Conservation (phyloP, 2,888 invertebrate genomes). For the Acrocera orbiculus region DNA sequence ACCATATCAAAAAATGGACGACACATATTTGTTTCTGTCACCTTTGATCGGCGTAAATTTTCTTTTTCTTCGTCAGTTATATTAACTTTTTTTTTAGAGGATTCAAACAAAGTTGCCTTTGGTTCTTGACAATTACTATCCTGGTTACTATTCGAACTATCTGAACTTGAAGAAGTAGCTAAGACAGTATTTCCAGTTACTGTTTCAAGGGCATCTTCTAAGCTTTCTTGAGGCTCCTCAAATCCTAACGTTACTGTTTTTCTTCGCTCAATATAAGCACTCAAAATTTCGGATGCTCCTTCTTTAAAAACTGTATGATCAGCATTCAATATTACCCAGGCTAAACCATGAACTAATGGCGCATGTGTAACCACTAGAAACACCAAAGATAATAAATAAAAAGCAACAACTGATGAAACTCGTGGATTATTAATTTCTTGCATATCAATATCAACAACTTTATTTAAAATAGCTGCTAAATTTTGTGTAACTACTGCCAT, state of each 20-base stretch:
- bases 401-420: slow-evolving; percentile 75
- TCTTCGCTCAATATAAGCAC: slow-evolving; percentile 43
- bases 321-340: slow-evolving; percentile 77
- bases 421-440: slow-evolving; percentile 47
- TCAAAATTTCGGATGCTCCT: slow-evolving; percentile 48
- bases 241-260: slow-evolving; percentile 42
- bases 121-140: slow-evolving; percentile 1
- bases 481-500: slow-evolving; percentile 46
- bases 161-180: slow-evolving; percentile 12
- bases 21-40: slow-evolving; percentile 15
- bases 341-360: slow-evolving; percentile 76
- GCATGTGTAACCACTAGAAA: slow-evolving; percentile 85
- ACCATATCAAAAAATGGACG: slow-evolving; percentile 73
- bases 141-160: slow-evolving; percentile 8
- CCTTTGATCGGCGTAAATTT: slow-evolving; percentile 26
- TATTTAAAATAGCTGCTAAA: slow-evolving; percentile 44
- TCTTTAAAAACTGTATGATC: slow-evolving; percentile 52
- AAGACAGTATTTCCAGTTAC: slow-evolving; percentile 17
- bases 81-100: slow-evolving; percentile 38
- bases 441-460: slow-evolving; percentile 36
- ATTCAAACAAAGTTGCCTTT: too few relatives aligned
- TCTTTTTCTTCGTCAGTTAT: slow-evolving; percentile 91
- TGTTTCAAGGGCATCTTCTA: slow-evolving; percentile 57
- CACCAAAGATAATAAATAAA: slow-evolving; percentile 85
- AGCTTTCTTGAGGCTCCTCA: slow-evolving; percentile 52